phyloP scores from a whole-genome alignment of 1,140 invertebrate genomes.

The Bombyx mori region DNA sequence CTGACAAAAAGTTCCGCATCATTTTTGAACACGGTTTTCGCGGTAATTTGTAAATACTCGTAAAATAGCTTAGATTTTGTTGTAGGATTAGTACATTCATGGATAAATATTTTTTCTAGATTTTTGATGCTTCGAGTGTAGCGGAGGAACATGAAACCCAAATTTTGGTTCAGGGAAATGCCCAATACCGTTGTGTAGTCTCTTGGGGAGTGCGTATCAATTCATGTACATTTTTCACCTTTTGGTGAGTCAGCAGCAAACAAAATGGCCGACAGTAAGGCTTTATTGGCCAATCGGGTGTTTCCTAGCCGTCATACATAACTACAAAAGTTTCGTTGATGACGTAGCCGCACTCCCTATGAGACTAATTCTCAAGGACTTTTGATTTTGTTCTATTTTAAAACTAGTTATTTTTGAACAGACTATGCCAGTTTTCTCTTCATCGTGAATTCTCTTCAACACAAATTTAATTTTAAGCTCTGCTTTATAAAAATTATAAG shows the following conservation, averaged over 20 bases:
- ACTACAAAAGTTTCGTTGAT: conserved; percentile 62
- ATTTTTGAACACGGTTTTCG: conserved; percentile 31
- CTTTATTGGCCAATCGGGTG: conserved; percentile 63
- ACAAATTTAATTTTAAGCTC: too few species aligned
- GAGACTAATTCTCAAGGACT: conserved; percentile 72
- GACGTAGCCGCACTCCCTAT: conserved; percentile 65
- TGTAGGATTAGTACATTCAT: conserved; percentile 15
- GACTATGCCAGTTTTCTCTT: conserved; percentile 6
- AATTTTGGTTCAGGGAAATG: conserved; percentile 71
- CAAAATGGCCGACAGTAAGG: conserved; percentile 70
- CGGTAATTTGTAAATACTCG: conserved; percentile 15
- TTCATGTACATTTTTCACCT: conserved; percentile 70
- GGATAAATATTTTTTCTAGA: conserved; percentile 25
- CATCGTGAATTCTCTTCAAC: too few species aligned
- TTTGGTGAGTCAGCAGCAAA: conserved; percentile 70
- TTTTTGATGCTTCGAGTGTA: conserved; percentile 36
- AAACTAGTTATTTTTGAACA: conserved; percentile 36
- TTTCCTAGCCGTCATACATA: conserved; percentile 56
- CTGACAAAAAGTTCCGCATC: conserved; percentile 36
- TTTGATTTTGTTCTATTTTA: conserved; percentile 58
- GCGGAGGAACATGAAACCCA: conserved; percentile 63
- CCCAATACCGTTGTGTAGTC: conserved; percentile 70
- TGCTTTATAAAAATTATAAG: too few species aligned
- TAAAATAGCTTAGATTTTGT: conserved; percentile 7
- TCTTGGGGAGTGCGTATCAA: conserved; percentile 65